Evolutionary conservation across 2,888 invertebrate species (phyloP), one percentile per base, ranked within the genome.

Genomic region (Cordylochernes scorpioides): DNA sequence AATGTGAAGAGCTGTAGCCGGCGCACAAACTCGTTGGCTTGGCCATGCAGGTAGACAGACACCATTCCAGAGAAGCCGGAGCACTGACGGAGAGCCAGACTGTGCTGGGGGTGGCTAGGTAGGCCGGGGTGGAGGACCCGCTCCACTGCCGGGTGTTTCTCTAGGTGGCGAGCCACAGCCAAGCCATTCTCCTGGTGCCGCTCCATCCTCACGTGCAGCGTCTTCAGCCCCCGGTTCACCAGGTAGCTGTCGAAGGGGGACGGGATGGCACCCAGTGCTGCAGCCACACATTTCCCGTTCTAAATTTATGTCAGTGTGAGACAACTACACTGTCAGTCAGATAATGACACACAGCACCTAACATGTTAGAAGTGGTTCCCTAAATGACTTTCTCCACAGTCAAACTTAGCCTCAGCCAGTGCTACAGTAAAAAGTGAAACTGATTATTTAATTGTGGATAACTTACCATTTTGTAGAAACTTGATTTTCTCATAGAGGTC

Each of bases 161-260:
- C 70, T 28, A 97, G 58, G 58, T 65, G 88, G 39, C 67, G 62
- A 0, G 80, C 91, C 18, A 91, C 64, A 2, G 59, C 58, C 30
- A 78, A 44, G 0, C 71, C 68, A 40, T 71, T 86, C 36, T 63
- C 63, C 55, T 68, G 71, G 51, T 91, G 86, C 41, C 71, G 67
- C 39, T 72, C 65, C 91, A 97, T 91, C 30, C 94, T 62, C 15
- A 94, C 45, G 5, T 75, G 70, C 15, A 97, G 59, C 0, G 94
- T 97, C 58, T 91, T 94, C 34, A 94, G 56, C 46, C 91, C 80
- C 38, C 84, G 65, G 49, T 77, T 82, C 0, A 88, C 84, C 49
- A 84, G 62, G 49, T 69, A 78, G 52, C 94, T 91, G 52, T 97
- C 97, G 49, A 88, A 84, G 0, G 97, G 86, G 0, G 91, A 78